Conservation (phyloP, 2,888 invertebrate species). For the Phasia obesa region DNA sequence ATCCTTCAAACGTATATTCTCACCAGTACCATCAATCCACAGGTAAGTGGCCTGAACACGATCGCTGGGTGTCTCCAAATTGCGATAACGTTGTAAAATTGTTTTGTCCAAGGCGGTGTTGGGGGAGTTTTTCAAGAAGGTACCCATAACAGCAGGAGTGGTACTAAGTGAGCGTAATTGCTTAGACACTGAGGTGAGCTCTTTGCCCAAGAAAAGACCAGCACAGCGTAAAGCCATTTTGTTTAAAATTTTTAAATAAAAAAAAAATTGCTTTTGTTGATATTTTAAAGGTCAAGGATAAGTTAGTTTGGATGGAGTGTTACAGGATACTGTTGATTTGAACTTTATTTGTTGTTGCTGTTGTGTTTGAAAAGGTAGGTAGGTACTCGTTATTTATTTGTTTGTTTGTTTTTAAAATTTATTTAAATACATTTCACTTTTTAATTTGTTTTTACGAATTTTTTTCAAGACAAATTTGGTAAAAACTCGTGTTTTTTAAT, state of each 20-base stretch:
- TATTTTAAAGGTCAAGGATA: conserved; percentile 72
- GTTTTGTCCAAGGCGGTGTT: conserved; percentile 90
- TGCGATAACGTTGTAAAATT: conserved; percentile 87
- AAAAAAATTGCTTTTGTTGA: not conserved
- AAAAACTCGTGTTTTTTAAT: conserved; percentile 32
- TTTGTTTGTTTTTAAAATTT: conserved; percentile 24
- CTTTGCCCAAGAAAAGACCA: conserved; percentile 79
- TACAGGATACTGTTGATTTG: conserved; percentile 66
- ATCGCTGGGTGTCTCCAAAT: conserved; percentile 84
- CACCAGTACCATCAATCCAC: conserved; percentile 90
- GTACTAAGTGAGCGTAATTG: conserved; percentile 75
- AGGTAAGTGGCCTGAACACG: conserved; percentile 86
- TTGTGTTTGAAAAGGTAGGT: conserved; percentile 45
- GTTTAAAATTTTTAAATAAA: conserved; percentile 9
- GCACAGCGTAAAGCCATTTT: conserved; percentile 80
- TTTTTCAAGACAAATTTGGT: not conserved
- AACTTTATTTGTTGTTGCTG: conserved; percentile 50
- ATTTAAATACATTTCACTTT: conserved; percentile 64
- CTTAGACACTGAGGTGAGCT: conserved; percentile 73
- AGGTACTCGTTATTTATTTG: conserved; percentile 57
- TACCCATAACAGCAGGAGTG: conserved; percentile 58
- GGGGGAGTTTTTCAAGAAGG: conserved; percentile 85
- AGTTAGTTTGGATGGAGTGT: conserved; percentile 31
- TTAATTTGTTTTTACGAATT: conserved; percentile 14
- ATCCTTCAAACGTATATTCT: conserved; percentile 87